These are phyloP conservation scores for Poeciliopsis infans DNA, from an alignment of 2,797 vertebrate species.

Conservation along the genomic window DNA sequence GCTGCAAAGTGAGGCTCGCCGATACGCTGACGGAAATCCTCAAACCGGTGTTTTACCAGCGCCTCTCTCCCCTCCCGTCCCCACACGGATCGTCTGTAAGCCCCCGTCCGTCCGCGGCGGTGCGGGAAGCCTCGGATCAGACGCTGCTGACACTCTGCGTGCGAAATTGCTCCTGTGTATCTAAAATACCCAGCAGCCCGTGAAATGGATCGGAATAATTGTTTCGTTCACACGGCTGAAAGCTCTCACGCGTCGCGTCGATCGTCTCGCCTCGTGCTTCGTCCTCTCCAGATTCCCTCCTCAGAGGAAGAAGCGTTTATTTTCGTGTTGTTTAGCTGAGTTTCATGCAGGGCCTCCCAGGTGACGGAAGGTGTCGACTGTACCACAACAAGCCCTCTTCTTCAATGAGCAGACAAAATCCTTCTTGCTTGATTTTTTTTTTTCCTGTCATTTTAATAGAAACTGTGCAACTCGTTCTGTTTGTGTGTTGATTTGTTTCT, in stretches of 20 bases:
- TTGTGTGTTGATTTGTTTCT: not conserved
- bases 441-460: too few species aligned
- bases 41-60: not conserved
- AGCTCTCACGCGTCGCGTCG: conserved; percentile 7
- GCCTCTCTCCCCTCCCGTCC: not conserved
- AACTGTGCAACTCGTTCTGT: conserved; percentile 21
- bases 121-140: conserved; percentile 36
- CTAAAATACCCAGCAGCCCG: conserved; percentile 32
- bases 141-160: conserved; percentile 24
- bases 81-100: conserved; percentile 13
- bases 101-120: conserved; percentile 25
- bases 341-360: not conserved
- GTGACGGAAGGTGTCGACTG: not conserved
- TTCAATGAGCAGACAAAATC: not conserved
- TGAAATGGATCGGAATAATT: conserved; percentile 58
- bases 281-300: not conserved
- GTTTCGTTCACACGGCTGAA: conserved; percentile 17
- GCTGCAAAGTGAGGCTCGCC: not conserved
- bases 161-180: conserved; percentile 38
- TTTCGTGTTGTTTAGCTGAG: not conserved
- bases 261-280: not conserved
- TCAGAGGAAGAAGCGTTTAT: not conserved
- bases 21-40: not conserved
- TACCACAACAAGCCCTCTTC: not conserved
- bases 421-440: not conserved